Evolutionary conservation across 2,888 invertebrate species (phyloP), one percentile per base, ranked within the genome.

Genomic region (Drosophila anomalata): DNA sequence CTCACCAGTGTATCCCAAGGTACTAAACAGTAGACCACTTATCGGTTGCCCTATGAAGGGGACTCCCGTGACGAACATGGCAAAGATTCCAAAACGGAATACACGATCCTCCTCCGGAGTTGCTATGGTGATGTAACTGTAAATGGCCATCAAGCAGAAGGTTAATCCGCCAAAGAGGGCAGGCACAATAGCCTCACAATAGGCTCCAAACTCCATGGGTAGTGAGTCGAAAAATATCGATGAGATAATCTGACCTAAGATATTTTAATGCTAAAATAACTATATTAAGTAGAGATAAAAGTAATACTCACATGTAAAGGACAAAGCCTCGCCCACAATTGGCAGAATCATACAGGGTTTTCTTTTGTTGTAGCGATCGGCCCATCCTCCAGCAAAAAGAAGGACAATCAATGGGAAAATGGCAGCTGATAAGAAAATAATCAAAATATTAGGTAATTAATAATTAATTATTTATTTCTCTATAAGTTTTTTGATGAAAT

Each of bases 311-410:
- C 91, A 90, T 48, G 82, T 53, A 46, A 90, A 89, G 2, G 89
- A 86, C 0, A 91, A 62, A 0, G 78, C 76, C 56, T 92, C 92
- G 0, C 92, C 92, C 7, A 92, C 67, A 26, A 92, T 78, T 1
- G 92, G 92, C 39, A 90, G 56, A 14, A 92, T 81, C 85, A 92
- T 91, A 52, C 91, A 91, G 11, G 92, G 91, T 60, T 92, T 92
- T 5, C 92, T 80, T 50, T 90, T 89, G 36, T 91, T 91, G 66
- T 90, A 91, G 36, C 90, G 88, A 80, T 92, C 92, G 41, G 91
- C 90, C 92, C 92, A 92, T 2, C 92, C 91, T 17, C 92, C 92
- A 51, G 92, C 92, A 60, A 92, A 92, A 0, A 92, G 79, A 24
- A 92, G 77, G 12, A 92, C 91, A 63, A 92, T 91, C 48, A 91